Evolutionary conservation across 2,797 vertebrate species (phyloP).

Genomic region (Thamnophis elegans): DNA sequence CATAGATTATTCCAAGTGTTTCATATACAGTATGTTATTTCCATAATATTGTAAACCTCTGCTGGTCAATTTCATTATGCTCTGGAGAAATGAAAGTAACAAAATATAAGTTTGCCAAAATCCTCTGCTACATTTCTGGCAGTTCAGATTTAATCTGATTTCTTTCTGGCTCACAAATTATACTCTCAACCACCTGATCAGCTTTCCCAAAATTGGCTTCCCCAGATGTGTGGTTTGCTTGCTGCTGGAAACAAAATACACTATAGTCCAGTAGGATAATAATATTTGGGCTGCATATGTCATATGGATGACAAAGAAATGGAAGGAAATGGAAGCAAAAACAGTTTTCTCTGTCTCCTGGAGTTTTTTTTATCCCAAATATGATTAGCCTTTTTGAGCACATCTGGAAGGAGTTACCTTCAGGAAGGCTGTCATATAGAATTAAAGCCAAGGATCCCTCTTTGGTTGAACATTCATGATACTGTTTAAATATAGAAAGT

Average conservation of each 20-base stretch:
- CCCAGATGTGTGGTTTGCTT: not conserved
- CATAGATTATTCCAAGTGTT: not conserved
- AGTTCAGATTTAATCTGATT: not conserved
- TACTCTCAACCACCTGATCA: not conserved
- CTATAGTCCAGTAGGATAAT: not conserved
- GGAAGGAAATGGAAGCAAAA: not conserved
- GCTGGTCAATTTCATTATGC: not conserved
- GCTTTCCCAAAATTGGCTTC: not conserved
- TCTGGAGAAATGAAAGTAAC: not conserved
- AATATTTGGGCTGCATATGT: not conserved
- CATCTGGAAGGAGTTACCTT: not conserved
- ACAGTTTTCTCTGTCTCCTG: not conserved
- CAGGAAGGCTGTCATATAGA: not conserved
- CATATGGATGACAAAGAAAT: not conserved
- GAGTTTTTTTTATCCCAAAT: not conserved
- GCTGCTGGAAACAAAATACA: not conserved
- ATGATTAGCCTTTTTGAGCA: not conserved
- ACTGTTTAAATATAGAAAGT: not conserved
- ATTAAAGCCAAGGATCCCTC: not conserved
- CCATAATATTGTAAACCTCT: not conserved
- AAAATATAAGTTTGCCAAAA: not conserved
- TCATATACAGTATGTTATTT: not conserved
- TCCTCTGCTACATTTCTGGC: not conserved
- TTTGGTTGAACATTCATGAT: not conserved
- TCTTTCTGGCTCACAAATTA: not conserved